Percentiles rank a stretch among this genome's conserved stretches.
Conservation (phyloP, 2,888 invertebrate genomes). For the Hydriomena furcata region DNA sequence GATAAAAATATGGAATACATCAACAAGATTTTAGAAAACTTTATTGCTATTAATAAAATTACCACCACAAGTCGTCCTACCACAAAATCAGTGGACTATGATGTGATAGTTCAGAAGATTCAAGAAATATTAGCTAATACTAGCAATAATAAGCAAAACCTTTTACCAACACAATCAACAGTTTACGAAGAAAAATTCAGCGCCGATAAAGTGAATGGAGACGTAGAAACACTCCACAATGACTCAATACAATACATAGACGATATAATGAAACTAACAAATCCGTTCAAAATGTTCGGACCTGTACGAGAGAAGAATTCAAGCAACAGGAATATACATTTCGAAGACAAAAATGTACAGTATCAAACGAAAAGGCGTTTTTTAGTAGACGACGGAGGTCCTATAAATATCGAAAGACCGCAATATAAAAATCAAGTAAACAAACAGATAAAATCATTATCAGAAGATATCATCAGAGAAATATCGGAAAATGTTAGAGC, state of each 20-base stretch:
- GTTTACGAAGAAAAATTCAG: background rate
- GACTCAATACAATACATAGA: conserved; percentile 4
- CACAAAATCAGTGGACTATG: conserved; percentile 19
- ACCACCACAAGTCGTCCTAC: conserved; percentile 30
- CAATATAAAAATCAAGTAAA: background rate
- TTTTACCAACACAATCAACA: background rate
- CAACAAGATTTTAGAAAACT: conserved; percentile 42
- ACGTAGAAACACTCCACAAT: conserved; percentile 1
- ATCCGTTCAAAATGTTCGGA: conserved; percentile 4
- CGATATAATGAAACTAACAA: conserved; percentile 1
- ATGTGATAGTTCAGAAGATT: conserved; percentile 33
- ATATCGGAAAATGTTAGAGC: conserved; percentile 62
- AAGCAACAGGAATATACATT: conserved; percentile 1
- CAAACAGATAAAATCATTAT: conserved; percentile 6
- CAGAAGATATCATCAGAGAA: conserved; percentile 48
- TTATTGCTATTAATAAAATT: conserved; percentile 34
- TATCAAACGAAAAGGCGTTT: conserved; percentile 7
- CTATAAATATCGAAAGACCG: background rate
- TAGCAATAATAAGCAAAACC: conserved; percentile 1
- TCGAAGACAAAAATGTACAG: conserved; percentile 6
- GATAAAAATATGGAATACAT: conserved; percentile 38
- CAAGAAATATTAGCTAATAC: conserved; percentile 26
- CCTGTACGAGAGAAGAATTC: background rate
- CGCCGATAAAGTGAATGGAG: background rate
- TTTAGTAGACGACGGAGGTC: background rate